Base-by-base conservation (phyloP, 2,888 invertebrate genomes). In the Lepidocyrtinus sp. region DNA sequence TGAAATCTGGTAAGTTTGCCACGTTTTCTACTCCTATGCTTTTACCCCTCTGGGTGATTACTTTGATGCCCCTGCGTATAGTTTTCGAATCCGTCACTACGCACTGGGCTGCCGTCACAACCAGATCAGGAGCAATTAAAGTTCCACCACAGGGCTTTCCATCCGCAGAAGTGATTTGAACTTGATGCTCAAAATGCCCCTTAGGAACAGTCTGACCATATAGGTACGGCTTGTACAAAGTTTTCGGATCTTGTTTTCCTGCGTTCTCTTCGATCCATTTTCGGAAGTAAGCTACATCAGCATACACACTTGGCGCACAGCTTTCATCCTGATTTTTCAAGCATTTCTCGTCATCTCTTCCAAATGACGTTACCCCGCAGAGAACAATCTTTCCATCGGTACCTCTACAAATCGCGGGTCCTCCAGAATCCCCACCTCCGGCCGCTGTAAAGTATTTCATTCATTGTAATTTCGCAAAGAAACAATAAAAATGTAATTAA, bases 51-150 rank as follows among this genome's bases (percentile, higher is more conserved):
- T 36, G 36, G 3, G 17, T 17, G 0, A 26, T 27, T 1, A 78
- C 50, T 2, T 15, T 61, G 0, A 78, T 15, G 9, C 45, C 63
- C 0, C 7, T 5, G 15, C 26, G 27, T 1, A 2, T n/a, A 22
- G 0, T 26, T 9, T 19, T 25, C 3, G 36, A 26, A 68, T 78
- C 65, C 12, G 2, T 25, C 1, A 46, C 5, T 2, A 75, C 59
- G 19, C 80, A 80, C 15, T 74, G 74, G 0, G 50, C 75, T 1
- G 80, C 80, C 7, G 75, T 80, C 0, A 79, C n/a, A 2, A 79
- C 69, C 0, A 64, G 15, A 73, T 74, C 64, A 2, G n/a, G 12
- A 2, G 24, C 21, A 19, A 76, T 27, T 0, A 76, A 55, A 1
- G 76, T 76, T 1, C 76, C 76, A 1, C 76, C 76, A 55, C 76